Base-by-base conservation (phyloP, 2,113 vertebrate species). In the Sinocyclocheilus grahami region DNA sequence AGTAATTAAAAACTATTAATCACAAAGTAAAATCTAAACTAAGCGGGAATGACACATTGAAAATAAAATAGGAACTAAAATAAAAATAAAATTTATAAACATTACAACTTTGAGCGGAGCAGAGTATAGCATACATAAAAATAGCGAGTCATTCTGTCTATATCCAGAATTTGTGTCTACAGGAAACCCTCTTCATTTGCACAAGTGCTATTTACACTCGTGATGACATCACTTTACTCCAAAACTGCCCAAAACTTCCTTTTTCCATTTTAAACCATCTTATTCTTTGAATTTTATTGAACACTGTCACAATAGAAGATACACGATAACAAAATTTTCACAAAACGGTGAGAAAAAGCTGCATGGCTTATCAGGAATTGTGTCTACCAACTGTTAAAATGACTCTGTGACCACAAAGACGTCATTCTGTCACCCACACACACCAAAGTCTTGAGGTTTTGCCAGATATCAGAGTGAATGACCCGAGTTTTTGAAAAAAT, bases 351-450 rank as follows among this genome's bases (percentile, higher is more conserved):
- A 48, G 46, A 48, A 48, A 48, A 63, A 80, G 20, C 22, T 2
- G 11, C 53, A 16, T 12, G 24, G 5, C 65, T 86, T 58, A 60
- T 79, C 30, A 72, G 30, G 33, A 86, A 80, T 69, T 55, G 84
- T 11, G 13, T 20, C 33, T 76, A 22, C 39, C 37, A 27, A 58
- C 16, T 80, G 55, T 42, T 78, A 80, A 42, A 77, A 77, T 58
- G 46, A 71, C 42, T 78, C 20, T 78, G 39, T 24, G 12, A 85
- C 76, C 84, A 79, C 63, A 27, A 63, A 80, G 78, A 55, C 63
- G 63, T 79, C 84, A 85, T 63, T 42, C 13, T 55, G 27, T 60
- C 33, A 86, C 77, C 85, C 77, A 55, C 74, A 85, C 4, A 42
- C 85, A 80, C 53, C 63, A 80, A 58, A 22, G 37, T 33, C 13